phyloP scores from a whole-genome alignment of 2,797 vertebrate genomes.

The Atherinosoma microstoma region DNA sequence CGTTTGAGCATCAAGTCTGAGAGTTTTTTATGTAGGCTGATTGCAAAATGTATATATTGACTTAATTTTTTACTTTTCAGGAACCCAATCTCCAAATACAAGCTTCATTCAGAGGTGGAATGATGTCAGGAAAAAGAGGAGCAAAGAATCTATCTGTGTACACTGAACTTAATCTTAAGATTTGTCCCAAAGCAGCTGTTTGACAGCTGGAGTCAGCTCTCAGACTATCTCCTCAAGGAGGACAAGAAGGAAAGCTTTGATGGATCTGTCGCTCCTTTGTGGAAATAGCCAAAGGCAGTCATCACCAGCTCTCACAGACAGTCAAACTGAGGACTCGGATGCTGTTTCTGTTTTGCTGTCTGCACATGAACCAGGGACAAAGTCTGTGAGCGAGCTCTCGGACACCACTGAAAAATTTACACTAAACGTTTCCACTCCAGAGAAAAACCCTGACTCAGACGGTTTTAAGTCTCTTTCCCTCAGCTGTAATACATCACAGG shows the following conservation, averaged over 20 bases:
- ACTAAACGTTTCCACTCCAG: conserved; percentile 24
- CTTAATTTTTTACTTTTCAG: conserved; percentile 48
- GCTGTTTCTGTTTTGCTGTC: conserved; percentile 24
- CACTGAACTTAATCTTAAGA: conserved; percentile 15
- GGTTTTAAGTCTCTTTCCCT: conserved; percentile 17
- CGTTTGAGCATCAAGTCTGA: background rate
- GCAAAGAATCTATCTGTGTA: conserved; percentile 22
- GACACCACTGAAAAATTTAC: conserved; percentile 19
- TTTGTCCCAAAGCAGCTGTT: conserved; percentile 21
- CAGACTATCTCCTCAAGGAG: conserved; percentile 8
- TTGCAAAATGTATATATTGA: conserved; percentile 6
- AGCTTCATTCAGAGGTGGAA: conserved; percentile 33
- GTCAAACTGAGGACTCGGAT: conserved; percentile 30
- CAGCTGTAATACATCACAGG: conserved; percentile 24
- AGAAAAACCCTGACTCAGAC: conserved; percentile 11
- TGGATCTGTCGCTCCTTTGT: conserved; percentile 50
- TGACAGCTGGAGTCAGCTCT: conserved; percentile 24
- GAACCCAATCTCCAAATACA: conserved; percentile 11
- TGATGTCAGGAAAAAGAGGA: conserved; percentile 31
- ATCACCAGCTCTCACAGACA: conserved; percentile 5
- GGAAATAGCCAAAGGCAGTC: conserved; percentile 33
- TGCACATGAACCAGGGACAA: conserved; percentile 11
- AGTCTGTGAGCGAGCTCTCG: conserved; percentile 10
- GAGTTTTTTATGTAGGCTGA: background rate
- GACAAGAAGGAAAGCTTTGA: conserved; percentile 15